These are phyloP conservation scores for Aurelia sp. DNA, from an alignment of 30 jellyfish, hydroid and myxozoan genomes.

Conservation along the genomic window DNA sequence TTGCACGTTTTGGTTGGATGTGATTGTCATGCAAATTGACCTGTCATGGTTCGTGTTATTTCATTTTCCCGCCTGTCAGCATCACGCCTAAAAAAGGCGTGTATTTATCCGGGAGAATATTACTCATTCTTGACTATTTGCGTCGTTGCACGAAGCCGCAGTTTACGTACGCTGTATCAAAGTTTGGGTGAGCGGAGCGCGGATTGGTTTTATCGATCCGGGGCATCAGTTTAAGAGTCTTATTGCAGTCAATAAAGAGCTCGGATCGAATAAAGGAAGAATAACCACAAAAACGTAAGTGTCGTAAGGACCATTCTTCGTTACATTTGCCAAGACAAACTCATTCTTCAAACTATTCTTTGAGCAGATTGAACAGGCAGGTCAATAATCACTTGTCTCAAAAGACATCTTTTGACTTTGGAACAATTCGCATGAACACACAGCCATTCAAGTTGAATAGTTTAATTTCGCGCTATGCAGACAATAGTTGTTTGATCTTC, in stretches of 20 bases:
- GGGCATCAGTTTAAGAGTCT: constrained; percentile 53
- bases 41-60: constrained; percentile 90
- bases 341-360: constrained; percentile 69
- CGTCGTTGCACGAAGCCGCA: constrained; percentile 81
- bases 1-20: constrained; percentile 89
- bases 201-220: constrained; percentile 61
- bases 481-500: constrained; percentile 87
- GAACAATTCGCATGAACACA: constrained; percentile 80
- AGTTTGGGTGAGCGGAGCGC: constrained; percentile 53
- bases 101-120: constrained; percentile 83
- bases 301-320: constrained; percentile 75
- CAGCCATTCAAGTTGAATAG: constrained; percentile 80
- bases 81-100: constrained; percentile 96
- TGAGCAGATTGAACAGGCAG: constrained; percentile 73
- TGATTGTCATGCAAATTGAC: constrained; percentile 87
- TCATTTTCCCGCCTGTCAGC: constrained; percentile 92
- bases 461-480: constrained; percentile 76
- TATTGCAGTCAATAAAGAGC: constrained; percentile 71
- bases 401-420: constrained; percentile 64
- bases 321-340: constrained; percentile 69
- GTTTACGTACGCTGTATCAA: constrained; percentile 54
- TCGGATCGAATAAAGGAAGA: constrained; percentile 65
- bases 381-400: constrained; percentile 77
- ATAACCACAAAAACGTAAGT: constrained; percentile 77
- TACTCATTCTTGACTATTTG: constrained; percentile 81